phyloP scores from a whole-genome alignment of 1,140 invertebrate species.

The Maniola jurtina region DNA sequence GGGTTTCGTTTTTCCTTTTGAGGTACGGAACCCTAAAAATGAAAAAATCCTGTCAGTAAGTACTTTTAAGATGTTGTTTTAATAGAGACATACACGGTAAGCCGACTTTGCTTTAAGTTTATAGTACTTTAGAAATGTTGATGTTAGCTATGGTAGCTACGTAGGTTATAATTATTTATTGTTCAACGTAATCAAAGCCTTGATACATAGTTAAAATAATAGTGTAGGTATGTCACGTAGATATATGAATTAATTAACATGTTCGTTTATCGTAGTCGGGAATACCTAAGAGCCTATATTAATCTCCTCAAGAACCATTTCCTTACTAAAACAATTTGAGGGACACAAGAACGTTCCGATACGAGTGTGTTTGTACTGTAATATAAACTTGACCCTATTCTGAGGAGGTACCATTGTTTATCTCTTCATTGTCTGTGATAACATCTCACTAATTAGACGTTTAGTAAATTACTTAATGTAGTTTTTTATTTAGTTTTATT shows the following conservation, averaged over 20 bases:
- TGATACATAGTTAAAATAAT: too few relatives aligned
- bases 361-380: constrained; percentile 29
- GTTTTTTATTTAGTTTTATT: too few relatives aligned
- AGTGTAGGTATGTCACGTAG: neutral
- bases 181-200: too few relatives aligned
- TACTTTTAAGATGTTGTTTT: too few relatives aligned
- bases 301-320: constrained; percentile 35
- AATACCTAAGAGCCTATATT: constrained; percentile 30
- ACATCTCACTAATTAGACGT: constrained; percentile 1
- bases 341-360: constrained; percentile 24
- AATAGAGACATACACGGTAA: too few relatives aligned
- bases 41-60: too few relatives aligned
- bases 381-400: constrained; percentile 35
- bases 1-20: too few relatives aligned
- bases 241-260: neutral
- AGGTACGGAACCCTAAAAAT: too few relatives aligned
- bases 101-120: too few relatives aligned
- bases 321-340: constrained; percentile 36
- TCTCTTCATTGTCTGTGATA: constrained; percentile 1
- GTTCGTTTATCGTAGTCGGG: constrained; percentile 1
- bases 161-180: too few relatives aligned
- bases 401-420: neutral
- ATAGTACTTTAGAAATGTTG: too few relatives aligned
- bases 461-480: neutral
- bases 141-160: too few relatives aligned